phyloP scores from a whole-genome alignment of 1,140 invertebrate species.

The Copidosoma floridanum region DNA sequence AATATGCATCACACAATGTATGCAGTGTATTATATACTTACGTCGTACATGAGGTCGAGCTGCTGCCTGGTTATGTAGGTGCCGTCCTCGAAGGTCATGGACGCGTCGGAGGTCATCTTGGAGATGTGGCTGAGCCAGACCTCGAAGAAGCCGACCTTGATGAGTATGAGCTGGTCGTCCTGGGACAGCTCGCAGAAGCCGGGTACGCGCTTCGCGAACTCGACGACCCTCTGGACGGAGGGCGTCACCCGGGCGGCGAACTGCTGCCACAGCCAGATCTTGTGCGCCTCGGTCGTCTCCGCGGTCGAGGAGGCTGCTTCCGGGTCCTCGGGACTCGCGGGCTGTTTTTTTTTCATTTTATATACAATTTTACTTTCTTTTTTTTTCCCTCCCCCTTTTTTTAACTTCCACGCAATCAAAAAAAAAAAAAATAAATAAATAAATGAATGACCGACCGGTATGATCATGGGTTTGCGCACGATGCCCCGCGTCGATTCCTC shows the following conservation, averaged over 20 bases:
- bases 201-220: conserved; percentile 89
- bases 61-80: conserved; percentile 82
- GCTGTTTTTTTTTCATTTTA: conserved; percentile 37
- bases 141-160: conserved; percentile 96
- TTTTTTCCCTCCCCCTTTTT: neutral
- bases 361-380: neutral
- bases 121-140: conserved; percentile 89
- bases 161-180: conserved; percentile 91
- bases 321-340: conserved; percentile 54
- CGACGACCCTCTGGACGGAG: conserved; percentile 86
- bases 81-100: conserved; percentile 90
- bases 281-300: conserved; percentile 66
- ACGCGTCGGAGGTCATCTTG: conserved; percentile 75
- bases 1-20: neutral
- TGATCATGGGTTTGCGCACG: conserved; percentile 70
- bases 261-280: conserved; percentile 76
- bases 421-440: too few species aligned
- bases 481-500: conserved; percentile 77
- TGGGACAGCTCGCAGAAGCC: conserved; percentile 85
- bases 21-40: conserved; percentile 64
- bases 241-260: conserved; percentile 78
- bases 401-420: too few species aligned
- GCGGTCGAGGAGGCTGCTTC: conserved; percentile 68
- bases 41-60: conserved; percentile 90
- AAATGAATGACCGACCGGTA: conserved; percentile 65